Conservation (phyloP, 2,888 invertebrate species). For the Orthosia incerta region DNA sequence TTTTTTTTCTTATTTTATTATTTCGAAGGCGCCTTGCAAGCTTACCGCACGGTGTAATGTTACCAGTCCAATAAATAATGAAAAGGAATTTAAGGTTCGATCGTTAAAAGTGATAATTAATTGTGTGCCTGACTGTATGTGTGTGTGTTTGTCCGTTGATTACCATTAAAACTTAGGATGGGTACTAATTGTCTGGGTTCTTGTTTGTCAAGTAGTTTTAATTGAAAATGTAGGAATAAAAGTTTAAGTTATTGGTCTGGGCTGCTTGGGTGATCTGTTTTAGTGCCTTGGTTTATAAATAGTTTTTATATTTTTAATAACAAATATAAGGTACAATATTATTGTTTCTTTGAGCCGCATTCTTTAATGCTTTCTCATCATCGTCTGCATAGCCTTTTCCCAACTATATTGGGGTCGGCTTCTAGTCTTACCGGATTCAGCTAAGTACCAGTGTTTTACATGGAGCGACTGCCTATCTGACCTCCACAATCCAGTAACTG, state of each 20-base stretch:
- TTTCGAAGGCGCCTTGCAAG: conserved; percentile 50
- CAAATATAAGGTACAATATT: too few species aligned
- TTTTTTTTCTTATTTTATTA: conserved; percentile 43
- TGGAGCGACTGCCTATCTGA: too few species aligned
- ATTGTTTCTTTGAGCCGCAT: background rate
- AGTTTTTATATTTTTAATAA: background rate
- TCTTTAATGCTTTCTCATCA: background rate
- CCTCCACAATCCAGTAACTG: too few species aligned
- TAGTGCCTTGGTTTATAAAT: background rate
- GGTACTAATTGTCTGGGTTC: conserved; percentile 54
- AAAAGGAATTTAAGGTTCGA: conserved; percentile 61
- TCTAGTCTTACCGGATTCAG: too few species aligned
- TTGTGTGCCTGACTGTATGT: conserved; percentile 48
- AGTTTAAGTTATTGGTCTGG: conserved; percentile 1
- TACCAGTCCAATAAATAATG: conserved; percentile 68
- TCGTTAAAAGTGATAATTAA: conserved; percentile 67
- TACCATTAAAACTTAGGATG: conserved; percentile 59
- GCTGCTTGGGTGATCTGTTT: background rate
- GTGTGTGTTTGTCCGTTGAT: conserved; percentile 47
- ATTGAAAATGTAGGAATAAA: conserved; percentile 34
- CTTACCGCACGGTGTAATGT: conserved; percentile 60
- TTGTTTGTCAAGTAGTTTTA: conserved; percentile 28
- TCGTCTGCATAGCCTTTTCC: too few species aligned
- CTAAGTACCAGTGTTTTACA: too few species aligned
- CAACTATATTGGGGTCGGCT: too few species aligned